These are phyloP conservation scores for Montipora capricornis DNA, from an alignment of 64 coral and sea anemone species.

Conservation along the genomic window DNA sequence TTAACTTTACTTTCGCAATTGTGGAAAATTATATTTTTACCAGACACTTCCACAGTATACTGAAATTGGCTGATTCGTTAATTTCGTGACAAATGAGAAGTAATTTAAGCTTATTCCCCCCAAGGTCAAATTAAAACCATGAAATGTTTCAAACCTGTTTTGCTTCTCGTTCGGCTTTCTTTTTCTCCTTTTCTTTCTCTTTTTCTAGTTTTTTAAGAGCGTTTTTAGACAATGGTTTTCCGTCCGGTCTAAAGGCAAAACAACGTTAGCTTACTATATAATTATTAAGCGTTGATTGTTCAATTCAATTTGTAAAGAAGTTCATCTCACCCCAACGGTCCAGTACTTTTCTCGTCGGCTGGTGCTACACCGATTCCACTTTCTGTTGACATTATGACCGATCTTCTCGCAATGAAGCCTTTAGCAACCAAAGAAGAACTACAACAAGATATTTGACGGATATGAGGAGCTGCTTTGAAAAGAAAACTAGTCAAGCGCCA, in stretches of 20 bases:
- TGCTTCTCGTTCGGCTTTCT: constrained; percentile 87
- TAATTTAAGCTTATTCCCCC: too few relatives aligned
- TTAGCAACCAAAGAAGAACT: neutral
- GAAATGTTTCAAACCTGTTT: constrained; percentile 53
- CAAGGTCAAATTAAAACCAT: neutral
- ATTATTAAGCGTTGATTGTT: neutral
- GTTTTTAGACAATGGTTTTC: constrained; percentile 92
- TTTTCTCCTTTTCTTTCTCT: constrained; percentile 93
- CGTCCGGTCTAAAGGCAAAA: constrained; percentile 77
- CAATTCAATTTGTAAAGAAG: neutral
- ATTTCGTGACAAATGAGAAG: neutral
- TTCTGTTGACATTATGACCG: constrained; percentile 7
- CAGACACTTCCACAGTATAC: too few relatives aligned
- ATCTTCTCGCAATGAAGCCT: neutral
- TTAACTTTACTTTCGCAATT: too few relatives aligned
- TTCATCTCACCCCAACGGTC: constrained; percentile 3
- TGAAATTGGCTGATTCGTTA: neutral
- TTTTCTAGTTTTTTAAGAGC: constrained; percentile 92
- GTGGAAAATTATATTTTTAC: too few relatives aligned
- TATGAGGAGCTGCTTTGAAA: neutral
- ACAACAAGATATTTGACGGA: neutral
- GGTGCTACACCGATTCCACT: constrained; percentile 37
- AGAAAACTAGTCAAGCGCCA: neutral
- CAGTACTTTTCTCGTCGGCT: neutral
- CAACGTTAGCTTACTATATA: neutral